A percentile compares a stretch with the other conserved stretches of the same genome.
phyloP scores from a whole-genome alignment of 53 echinoderm and acorn worm genomes.

The Crossaster papposus region DNA sequence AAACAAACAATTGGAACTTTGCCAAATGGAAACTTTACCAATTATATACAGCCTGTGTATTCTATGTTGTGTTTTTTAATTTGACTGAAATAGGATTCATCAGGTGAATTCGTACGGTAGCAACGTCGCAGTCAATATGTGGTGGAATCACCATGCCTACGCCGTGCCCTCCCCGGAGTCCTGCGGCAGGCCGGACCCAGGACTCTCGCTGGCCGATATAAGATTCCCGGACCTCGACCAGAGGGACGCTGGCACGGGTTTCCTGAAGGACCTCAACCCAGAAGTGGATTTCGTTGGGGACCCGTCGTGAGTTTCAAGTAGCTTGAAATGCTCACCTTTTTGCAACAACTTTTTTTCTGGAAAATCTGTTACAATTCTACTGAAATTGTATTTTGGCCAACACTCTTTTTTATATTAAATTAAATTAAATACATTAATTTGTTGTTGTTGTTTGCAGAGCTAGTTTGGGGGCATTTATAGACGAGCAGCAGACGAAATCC shows the following conservation, averaged over 20 bases:
- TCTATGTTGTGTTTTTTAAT: neutral
- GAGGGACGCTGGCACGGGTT: neutral
- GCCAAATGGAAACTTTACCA: neutral
- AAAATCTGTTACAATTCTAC: neutral
- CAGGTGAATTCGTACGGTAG: constrained; percentile 81
- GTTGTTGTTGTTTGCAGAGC: neutral
- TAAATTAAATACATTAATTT: neutral
- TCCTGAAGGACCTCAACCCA: neutral
- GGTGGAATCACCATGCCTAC: constrained; percentile 79
- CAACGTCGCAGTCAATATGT: constrained; percentile 82
- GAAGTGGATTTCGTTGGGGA: neutral
- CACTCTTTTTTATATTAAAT: no score
- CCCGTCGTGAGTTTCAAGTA: neutral
- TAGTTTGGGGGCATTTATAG: neutral
- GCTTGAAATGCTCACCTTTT: no score
- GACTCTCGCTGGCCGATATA: constrained; percentile 37
- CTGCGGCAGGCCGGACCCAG: constrained; percentile 12
- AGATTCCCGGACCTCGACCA: neutral
- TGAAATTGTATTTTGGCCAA: neutral
- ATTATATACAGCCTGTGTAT: neutral
- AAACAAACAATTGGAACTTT: no score
- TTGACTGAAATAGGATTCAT: constrained; percentile 70
- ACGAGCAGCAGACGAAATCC: neutral
- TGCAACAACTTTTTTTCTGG: neutral
- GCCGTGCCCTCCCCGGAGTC: constrained; percentile 53